Evolutionary conservation across 2,797 vertebrate species (phyloP), one percentile per base, ranked within the genome.

Genomic region (Phylloscopus collybita): DNA sequence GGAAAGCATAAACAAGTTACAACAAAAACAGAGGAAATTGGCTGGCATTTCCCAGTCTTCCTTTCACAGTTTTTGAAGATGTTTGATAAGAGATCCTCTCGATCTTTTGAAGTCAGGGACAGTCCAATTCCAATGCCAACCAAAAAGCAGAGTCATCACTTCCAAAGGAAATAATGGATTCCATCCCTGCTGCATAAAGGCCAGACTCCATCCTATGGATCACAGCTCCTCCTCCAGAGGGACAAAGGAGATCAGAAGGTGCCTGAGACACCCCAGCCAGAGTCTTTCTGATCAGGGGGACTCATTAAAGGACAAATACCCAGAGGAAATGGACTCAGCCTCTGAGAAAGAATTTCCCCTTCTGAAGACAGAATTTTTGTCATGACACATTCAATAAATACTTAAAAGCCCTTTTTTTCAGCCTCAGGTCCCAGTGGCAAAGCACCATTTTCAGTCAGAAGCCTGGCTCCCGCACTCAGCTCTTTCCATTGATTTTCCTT

Each of bases 11-110:
- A 94, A 94, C 87, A 90, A 86, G 83, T 64, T 84, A 32, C 73
- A 88, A 64, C 32, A 90, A 93, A 88, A 96, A 64, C 92, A 92
- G 89, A 86, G 90, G 87, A 94, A 92, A 84, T 32, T 90, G 96
- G 94, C 90, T 96, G 90, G 96, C 78, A 90, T 93, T 96, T 91
- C 85, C 87, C 62, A 81, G 73, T 54, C 86, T 96, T 96, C 91
- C 91, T 91, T 94, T 94, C 92, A 95, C 87, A 67, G 85, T 54
- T 97, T 94, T 97, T 93, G 91, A 96, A 93, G 92, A 84, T 25
- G 73, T 50, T 93, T 92, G 95, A 95, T 96, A 96, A 94, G 92
- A 70, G 85, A 83, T 90, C 42, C 45, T 94, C 80, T 88, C 26
- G 15, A 65, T 26, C 89, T 88, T 92, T 95, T 96, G 91, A 96